Base-by-base conservation (phyloP, 1,140 invertebrate genomes). In the Drosophila hydei region DNA sequence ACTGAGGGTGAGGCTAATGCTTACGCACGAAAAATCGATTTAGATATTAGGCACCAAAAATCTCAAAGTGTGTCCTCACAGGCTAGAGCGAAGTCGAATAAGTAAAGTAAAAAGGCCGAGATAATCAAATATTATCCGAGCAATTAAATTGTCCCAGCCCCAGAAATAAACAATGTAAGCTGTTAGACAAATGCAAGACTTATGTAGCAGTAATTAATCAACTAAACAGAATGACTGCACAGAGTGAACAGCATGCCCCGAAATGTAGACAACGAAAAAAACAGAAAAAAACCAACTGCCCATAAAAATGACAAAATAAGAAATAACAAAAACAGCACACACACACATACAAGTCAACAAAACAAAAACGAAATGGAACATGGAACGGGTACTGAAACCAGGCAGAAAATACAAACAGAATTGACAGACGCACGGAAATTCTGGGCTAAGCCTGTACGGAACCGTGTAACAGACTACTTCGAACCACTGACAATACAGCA, bases 221-320 rank as follows among this genome's bases (percentile, higher is more conserved):
- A 61, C 23, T 61, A 50, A 69, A 43, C 36, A 19, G 54, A 56
- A 60, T 68, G 63, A 61, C 50, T 43, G 55, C 55, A 50, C 19
- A 48, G 64, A 65, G 43, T 27, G 14, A 36, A 38, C 19, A 40
- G 9, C 40, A 23, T 23, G 12, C 38, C 60, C 67, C 54, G 55
- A 56, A 73, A 73, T 63, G 62, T 65, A 75, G 56, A 51, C 70
- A 54, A 47, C 51, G 23, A 40, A 72, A 72, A 68, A 54, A 55
- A 72, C 63, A 73, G 43, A 68, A 62, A 55, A 52, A 68, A 73
- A 21, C 51, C 74, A 72, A 68, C 58, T 69, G 63, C 30, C 70
- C 73, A 73, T 72, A 75, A 67, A 72, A 72, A 58, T 62, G 69
- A 75, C 62, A 75, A 75, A 72, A 72, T 63, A 67, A 23, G 25